Evolutionary conservation across 2,113 vertebrate genomes (phyloP), one percentile per base, ranked within the genome.

Genomic region (Fulmarus glacialis): DNA sequence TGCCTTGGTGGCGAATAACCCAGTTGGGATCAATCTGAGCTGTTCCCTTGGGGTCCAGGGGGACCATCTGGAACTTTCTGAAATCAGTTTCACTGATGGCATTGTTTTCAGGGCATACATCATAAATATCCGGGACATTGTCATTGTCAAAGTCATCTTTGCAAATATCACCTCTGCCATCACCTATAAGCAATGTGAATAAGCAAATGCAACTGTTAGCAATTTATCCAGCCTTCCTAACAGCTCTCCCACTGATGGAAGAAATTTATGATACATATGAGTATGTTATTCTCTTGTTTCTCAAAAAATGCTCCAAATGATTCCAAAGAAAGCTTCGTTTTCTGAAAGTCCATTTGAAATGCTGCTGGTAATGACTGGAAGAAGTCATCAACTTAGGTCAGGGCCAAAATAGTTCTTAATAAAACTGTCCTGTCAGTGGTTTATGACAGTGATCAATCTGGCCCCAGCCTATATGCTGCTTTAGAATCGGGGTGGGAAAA

Each of bases 111-210:
- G 99, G 99, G 52, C 99, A 99, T 45, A 99, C 99, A 24, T 99
- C 99, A 18, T 99, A 98, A 73, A 99, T 99, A 96, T 99, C 99
- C 0, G 99, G 99, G 88, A 99, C 97, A 4, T 22, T 99, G 97
- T 99, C 99, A 4, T 99, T 99, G 97, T 99, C 99, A 96, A 99
- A 99, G 90, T 99, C 99, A 14, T 99, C 99, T 97, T 99, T 99
- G 97, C 99, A 99, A 71, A 98, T 99, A 43, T 99, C 99, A 23
- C 99, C 99, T 96, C 99, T 98, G 85, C 99, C 99, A 45, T 99
- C 99, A 43, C 99, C 99, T 99, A 90, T 43, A 86, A 94, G 53
- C 40, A 93, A 89, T 4, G 40, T 19, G 13, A 84, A 66, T 59
- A 87, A 86, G 58, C 8, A 87, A 68, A 93, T 15, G 3, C 7